These are phyloP conservation scores for Periplaneta americana DNA, from an alignment of 1,140 invertebrate genomes.

Conservation along the genomic window DNA sequence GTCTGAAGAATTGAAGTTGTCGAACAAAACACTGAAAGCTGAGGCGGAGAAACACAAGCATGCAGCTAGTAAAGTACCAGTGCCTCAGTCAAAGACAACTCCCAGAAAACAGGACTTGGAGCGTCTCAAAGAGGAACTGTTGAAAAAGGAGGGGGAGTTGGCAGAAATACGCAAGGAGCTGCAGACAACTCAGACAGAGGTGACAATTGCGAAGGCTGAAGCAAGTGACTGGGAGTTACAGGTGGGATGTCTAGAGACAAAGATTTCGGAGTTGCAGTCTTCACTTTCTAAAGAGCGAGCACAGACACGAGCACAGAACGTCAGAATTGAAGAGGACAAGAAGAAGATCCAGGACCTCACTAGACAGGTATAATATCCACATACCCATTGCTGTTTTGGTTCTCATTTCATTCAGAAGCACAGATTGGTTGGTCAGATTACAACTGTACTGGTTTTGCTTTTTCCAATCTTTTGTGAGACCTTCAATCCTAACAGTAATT, in stretches of 20 bases:
- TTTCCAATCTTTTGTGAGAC: too few relatives aligned
- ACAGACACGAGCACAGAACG: too few relatives aligned
- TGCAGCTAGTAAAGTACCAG: neutral
- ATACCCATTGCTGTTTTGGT: neutral
- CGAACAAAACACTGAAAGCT: neutral
- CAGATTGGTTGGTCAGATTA: too few relatives aligned
- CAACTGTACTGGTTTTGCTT: too few relatives aligned
- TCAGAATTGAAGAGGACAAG: constrained; percentile 57
- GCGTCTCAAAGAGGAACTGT: neutral
- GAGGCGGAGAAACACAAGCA: neutral
- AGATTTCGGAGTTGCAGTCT: neutral
- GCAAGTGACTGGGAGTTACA: neutral
- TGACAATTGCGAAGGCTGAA: neutral
- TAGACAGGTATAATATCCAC: constrained; percentile 52
- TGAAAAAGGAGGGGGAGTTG: neutral
- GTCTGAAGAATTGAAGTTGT: neutral
- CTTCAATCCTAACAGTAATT: too few relatives aligned
- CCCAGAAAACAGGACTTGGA: neutral
- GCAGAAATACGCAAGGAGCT: neutral
- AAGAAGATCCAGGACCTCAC: constrained; percentile 65
- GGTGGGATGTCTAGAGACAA: neutral
- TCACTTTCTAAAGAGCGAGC: neutral
- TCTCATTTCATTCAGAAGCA: too few relatives aligned
- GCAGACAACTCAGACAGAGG: neutral
- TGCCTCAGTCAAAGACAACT: neutral